Evolutionary conservation across 2,797 vertebrate species (phyloP).

Genomic region (Sebastes oblongus): DNA sequence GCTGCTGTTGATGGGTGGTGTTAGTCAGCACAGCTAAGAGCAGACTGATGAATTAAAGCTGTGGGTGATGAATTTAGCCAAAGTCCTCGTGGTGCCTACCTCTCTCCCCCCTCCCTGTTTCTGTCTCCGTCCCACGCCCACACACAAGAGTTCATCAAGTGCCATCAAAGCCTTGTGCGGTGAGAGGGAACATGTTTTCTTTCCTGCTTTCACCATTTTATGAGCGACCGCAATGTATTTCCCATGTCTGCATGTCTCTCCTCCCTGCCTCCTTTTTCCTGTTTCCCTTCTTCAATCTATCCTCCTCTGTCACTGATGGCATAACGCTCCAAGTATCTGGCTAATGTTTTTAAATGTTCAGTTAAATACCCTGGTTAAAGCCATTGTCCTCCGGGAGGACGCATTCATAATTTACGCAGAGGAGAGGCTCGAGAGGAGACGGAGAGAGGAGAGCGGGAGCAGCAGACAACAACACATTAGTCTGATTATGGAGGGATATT

Average conservation of each 20-base stretch:
- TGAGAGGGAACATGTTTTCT: slow-evolving; percentile 61
- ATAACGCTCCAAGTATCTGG: slow-evolving; percentile 53
- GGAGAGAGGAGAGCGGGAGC: slow-evolving; percentile 7
- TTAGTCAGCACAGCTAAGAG: slow-evolving; percentile 18
- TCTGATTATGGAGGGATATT: slow-evolving; percentile 54
- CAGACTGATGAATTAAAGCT: slow-evolving; percentile 33
- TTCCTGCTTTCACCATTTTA: slow-evolving; percentile 65
- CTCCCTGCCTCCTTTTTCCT: slow-evolving; percentile 47
- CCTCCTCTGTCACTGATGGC: slow-evolving; percentile 44
- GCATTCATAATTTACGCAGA: slow-evolving; percentile 63
- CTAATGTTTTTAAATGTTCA: slow-evolving; percentile 65
- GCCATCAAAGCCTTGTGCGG: slow-evolving; percentile 60
- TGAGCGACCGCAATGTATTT: slow-evolving; percentile 48
- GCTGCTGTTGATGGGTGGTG: slow-evolving; percentile 10
- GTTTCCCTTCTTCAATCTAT: slow-evolving; percentile 36
- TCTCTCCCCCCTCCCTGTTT: slow-evolving; percentile 33
- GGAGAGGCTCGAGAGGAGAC: slow-evolving; percentile 24
- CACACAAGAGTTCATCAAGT: slow-evolving; percentile 63
- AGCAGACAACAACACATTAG: slow-evolving; percentile 61
- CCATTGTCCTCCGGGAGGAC: slow-evolving; percentile 43
- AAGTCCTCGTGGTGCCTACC: slow-evolving; percentile 36
- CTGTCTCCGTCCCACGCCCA: slow-evolving; percentile 55
- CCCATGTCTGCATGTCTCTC: slow-evolving; percentile 36
- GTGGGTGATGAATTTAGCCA: slow-evolving; percentile 56
- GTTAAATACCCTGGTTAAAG: slow-evolving; percentile 62